A percentile compares a stretch with the other conserved stretches of the same genome.
These are phyloP conservation scores for Stratiomys singularior DNA, from an alignment of 2,888 invertebrate species.

Conservation along the genomic window DNA sequence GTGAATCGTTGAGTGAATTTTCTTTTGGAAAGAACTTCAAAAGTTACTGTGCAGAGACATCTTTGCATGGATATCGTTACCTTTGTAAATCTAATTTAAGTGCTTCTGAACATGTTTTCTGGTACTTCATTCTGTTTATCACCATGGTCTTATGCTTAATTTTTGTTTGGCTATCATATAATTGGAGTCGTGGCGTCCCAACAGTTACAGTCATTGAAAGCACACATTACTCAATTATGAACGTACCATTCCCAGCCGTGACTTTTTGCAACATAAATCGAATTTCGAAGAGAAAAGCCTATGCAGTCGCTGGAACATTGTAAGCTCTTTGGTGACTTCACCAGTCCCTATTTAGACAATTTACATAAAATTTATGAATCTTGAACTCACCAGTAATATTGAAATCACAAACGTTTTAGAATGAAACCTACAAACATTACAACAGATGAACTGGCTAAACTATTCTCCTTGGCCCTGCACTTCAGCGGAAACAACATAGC, in stretches of 20 bases:
- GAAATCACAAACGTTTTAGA: not conserved
- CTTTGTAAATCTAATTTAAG: not conserved
- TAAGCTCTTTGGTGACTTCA: slow-evolving; percentile 56
- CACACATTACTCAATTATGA: slow-evolving; percentile 67
- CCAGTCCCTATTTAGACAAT: too few species aligned
- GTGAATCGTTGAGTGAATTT: too few species aligned
- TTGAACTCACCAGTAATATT: not conserved
- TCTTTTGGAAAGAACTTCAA: not conserved
- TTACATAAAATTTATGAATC: too few species aligned
- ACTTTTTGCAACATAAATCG: slow-evolving; percentile 69
- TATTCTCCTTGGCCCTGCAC: slow-evolving; percentile 57
- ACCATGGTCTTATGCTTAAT: slow-evolving; percentile 67
- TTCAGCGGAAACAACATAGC: slow-evolving; percentile 52
- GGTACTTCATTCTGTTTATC: slow-evolving; percentile 69
- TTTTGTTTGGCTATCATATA: slow-evolving; percentile 69
- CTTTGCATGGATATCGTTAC: slow-evolving; percentile 25
- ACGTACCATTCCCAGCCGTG: slow-evolving; percentile 68
- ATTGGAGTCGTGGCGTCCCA: slow-evolving; percentile 69
- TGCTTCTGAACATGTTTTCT: slow-evolving; percentile 60
- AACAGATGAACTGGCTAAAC: slow-evolving; percentile 56
- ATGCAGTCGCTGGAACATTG: slow-evolving; percentile 61
- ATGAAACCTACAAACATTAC: slow-evolving; percentile 53
- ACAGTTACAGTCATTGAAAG: slow-evolving; percentile 69
- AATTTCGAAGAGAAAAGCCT: slow-evolving; percentile 64
- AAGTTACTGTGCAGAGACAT: not conserved